Base-by-base conservation (phyloP, 1,140 invertebrate species). In the Medauroidea extradentata region DNA sequence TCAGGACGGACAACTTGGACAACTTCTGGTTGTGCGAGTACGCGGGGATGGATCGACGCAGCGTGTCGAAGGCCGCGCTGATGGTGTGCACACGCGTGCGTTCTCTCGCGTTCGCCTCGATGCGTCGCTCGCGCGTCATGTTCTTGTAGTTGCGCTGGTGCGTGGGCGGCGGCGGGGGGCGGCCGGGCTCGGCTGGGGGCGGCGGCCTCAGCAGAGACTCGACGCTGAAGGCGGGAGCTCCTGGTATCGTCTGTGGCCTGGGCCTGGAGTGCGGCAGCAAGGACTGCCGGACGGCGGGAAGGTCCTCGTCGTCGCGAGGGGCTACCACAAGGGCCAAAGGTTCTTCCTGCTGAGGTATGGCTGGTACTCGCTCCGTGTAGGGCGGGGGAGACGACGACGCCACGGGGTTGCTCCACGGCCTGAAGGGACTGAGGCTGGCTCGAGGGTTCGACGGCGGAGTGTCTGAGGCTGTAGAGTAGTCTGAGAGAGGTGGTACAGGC, bases 11-110 rank as follows among this genome's bases (percentile, higher is more conserved):
- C 23, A 97, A 73, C 71, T 96, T 96, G 0, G 91, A 94, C 7
- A 96, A 80, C 75, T 96, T 95, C 71, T 96, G 93, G 69, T 92
- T 92, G 72, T 93, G 89, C 4, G 92, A 93, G 69, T 95, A 96
- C 0, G 93, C 85, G 0, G 94, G 94, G 13, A 97, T 87, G 0
- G 92, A 81, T 38, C 80, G 80, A 34, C 93, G 80, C 1, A 97
- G 76, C 0, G 89, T 94, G 54, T 97, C 93, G 73, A 96, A 97
- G 0, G 93, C 93, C 0, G 93, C 93, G 69, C 92, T 94, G 60
- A 97, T 96, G 0, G 93, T 96, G 72, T 97, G 94, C 1, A 97
- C 94, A 42, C 94, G 78, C 8, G 93, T 94, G 34, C 94, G 77
- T 73, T 97, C 94, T 1, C 94, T 79, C 0, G 93, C 94, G 68